Evolutionary conservation across 2,113 vertebrate species (phyloP).

Genomic region (Corythornis cristatus): DNA sequence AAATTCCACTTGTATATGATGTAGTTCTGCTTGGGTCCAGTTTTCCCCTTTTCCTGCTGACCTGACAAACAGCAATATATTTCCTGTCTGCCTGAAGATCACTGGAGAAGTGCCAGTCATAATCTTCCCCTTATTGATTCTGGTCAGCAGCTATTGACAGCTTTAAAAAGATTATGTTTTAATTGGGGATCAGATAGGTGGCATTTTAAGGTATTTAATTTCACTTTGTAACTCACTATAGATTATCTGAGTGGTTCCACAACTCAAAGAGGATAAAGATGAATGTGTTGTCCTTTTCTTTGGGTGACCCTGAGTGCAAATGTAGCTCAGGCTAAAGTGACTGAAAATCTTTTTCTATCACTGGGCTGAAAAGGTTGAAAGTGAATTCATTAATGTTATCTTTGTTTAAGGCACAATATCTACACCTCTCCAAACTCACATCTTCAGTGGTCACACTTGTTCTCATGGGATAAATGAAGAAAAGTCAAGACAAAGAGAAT

Average conservation of each 20-base stretch:
- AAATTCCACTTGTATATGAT: background rate
- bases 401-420: conserved; percentile 72
- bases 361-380: conserved; percentile 80
- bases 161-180: conserved; percentile 86
- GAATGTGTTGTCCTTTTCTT: conserved; percentile 84
- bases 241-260: conserved; percentile 75
- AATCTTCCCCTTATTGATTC: conserved; percentile 81
- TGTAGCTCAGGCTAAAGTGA: conserved; percentile 75
- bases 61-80: conserved; percentile 59
- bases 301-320: conserved; percentile 74
- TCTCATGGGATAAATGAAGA: background rate
- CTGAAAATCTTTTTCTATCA: conserved; percentile 82
- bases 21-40: conserved; percentile 17
- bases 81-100: conserved; percentile 68
- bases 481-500: background rate
- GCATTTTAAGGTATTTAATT: conserved; percentile 80
- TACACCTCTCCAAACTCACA: conserved; percentile 15
- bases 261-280: conserved; percentile 78
- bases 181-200: conserved; percentile 85
- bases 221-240: conserved; percentile 66
- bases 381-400: conserved; percentile 80
- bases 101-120: conserved; percentile 78
- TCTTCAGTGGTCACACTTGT: background rate
- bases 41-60: conserved; percentile 40
- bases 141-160: conserved; percentile 81